These are phyloP conservation scores for Schizaphis graminum DNA, from an alignment of 2,888 invertebrate genomes.

Conservation along the genomic window DNA sequence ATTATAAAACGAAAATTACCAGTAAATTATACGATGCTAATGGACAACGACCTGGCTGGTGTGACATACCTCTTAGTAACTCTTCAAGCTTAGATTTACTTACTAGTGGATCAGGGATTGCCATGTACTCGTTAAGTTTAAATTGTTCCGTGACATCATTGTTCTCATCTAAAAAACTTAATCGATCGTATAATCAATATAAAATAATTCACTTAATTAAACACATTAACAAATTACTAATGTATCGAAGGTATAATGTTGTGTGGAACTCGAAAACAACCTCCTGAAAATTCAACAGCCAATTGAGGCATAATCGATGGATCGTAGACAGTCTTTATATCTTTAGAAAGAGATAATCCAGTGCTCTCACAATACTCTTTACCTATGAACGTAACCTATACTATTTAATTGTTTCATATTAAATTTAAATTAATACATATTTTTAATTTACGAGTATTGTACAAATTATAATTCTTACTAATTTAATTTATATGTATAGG, in stretches of 20 bases:
- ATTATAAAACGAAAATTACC: slow-evolving; percentile 15
- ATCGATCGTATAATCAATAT: not conserved
- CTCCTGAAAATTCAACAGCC: not conserved
- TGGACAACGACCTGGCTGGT: not conserved
- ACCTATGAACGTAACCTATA: not conserved
- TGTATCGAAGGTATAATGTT: not conserved
- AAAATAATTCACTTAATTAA: not conserved
- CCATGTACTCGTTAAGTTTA: slow-evolving; percentile 7
- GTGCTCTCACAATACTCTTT: not conserved
- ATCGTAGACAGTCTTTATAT: not conserved
- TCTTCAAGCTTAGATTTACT: not conserved
- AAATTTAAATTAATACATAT: not conserved
- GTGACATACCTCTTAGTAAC: slow-evolving; percentile 8
- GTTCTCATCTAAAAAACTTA: slow-evolving; percentile 1
- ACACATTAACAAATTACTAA: not conserved
- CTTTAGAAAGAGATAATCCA: not conserved
- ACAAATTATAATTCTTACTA: not conserved
- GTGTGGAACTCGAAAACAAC: not conserved
- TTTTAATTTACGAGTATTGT: not conserved
- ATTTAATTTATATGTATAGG: not conserved
- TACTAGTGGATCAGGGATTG: not conserved
- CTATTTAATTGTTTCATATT: not conserved
- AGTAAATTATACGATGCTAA: not conserved
- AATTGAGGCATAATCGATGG: slow-evolving; percentile 8
- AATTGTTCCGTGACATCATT: not conserved